Conservation (phyloP, 2,888 invertebrate genomes). For the Pinctada fucata region DNA sequence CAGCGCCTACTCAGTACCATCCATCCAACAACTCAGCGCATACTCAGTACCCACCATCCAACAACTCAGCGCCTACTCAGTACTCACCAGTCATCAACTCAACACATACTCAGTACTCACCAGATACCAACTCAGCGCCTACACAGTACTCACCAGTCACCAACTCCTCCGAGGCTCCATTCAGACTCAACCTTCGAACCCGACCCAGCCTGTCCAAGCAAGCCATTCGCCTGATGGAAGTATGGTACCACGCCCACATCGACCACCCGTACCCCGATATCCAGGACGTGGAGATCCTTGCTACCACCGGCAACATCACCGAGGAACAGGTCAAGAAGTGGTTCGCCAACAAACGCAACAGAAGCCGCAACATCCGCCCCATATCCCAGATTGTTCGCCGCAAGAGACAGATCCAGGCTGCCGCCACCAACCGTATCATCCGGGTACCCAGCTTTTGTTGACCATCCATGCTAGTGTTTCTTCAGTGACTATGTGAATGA, state of each 20-base stretch:
- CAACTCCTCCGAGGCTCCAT: not conserved
- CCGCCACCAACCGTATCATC: no score
- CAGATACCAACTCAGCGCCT: not conserved
- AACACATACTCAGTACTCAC: no score
- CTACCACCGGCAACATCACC: conserved; percentile 55
- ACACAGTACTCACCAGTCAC: not conserved
- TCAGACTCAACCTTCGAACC: conserved; percentile 17
- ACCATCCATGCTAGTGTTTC: no score
- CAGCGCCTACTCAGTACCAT: no score
- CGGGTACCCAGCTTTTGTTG: no score
- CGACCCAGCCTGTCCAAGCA: conserved; percentile 52
- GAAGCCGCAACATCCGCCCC: conserved; percentile 26
- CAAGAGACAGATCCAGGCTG: no score
- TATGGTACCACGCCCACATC: conserved; percentile 37
- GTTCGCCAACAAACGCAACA: conserved; percentile 31
- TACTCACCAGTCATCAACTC: not conserved
- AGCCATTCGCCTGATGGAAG: conserved; percentile 54
- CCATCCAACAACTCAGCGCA: no score
- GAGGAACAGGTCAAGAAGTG: conserved; percentile 5
- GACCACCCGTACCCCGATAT: conserved; percentile 66
- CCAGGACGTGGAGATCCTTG: conserved; percentile 50
- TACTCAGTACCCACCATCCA: not conserved
- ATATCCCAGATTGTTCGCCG: no score
- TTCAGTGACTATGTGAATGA: no score
- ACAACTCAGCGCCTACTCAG: no score